These are phyloP conservation scores for Drosophila seguyi DNA, from an alignment of 1,140 invertebrate genomes.

Conservation along the genomic window DNA sequence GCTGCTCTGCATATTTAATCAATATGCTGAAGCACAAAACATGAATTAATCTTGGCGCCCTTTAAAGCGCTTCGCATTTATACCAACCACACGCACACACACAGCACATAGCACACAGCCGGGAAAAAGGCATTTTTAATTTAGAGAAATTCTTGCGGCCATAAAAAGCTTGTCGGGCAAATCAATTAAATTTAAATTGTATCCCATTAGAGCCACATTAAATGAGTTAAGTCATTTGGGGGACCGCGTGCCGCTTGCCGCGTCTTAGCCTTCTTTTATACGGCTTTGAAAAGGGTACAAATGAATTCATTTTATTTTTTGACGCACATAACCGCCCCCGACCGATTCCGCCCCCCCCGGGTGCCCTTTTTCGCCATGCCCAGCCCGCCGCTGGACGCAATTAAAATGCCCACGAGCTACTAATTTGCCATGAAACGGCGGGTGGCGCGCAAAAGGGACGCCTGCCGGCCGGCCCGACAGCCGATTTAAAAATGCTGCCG, in stretches of 20 bases:
- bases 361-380: neutral
- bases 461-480: neutral
- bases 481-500: conserved; percentile 55
- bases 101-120: neutral
- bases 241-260: conserved; percentile 46
- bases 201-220: conserved; percentile 82
- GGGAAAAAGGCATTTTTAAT: conserved; percentile 70
- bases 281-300: conserved; percentile 81
- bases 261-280: conserved; percentile 72
- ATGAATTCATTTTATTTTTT: conserved; percentile 83
- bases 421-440: conserved; percentile 77
- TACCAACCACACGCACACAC: conserved; percentile 2
- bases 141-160: conserved; percentile 74
- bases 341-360: neutral
- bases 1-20: conserved; percentile 77
- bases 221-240: conserved; percentile 82
- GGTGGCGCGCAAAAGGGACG: conserved; percentile 23
- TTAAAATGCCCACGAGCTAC: conserved; percentile 84
- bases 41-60: conserved; percentile 75
- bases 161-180: conserved; percentile 77
- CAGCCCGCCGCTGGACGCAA: conserved; percentile 56
- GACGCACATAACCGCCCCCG: conserved; percentile 62
- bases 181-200: conserved; percentile 84
- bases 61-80: conserved; percentile 61
- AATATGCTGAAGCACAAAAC: conserved; percentile 68